A percentile compares a stretch with the other conserved stretches of the same genome.
phyloP scores from a whole-genome alignment of 2,888 invertebrate genomes.

The Laothoe populi region DNA sequence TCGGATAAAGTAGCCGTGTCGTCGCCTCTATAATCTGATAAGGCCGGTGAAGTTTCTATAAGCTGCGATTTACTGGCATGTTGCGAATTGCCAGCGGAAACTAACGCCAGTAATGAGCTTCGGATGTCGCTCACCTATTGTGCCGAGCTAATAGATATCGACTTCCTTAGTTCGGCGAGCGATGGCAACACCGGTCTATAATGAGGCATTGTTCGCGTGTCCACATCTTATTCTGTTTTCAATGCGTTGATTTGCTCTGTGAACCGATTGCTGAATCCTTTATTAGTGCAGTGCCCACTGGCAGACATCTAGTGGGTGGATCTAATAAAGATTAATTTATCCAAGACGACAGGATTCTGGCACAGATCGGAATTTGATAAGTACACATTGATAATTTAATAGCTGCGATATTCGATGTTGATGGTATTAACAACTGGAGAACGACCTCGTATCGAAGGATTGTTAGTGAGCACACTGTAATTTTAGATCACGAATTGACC shows the following conservation, averaged over 20 bases:
- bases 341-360: too few species aligned
- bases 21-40: slow-evolving; percentile 41
- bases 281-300: slow-evolving; percentile 28
- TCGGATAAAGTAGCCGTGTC: slow-evolving; percentile 12
- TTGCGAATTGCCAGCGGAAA: slow-evolving; percentile 81
- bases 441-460: slow-evolving; percentile 56
- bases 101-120: slow-evolving; percentile 81
- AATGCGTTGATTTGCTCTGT: slow-evolving; percentile 59
- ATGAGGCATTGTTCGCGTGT: slow-evolving; percentile 79
- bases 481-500: slow-evolving; percentile 64
- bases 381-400: slow-evolving; percentile 65
- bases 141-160: slow-evolving; percentile 82
- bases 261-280: slow-evolving; percentile 58
- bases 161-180: slow-evolving; percentile 78
- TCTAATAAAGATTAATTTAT: slow-evolving; percentile 36
- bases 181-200: slow-evolving; percentile 70
- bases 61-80: slow-evolving; percentile 67
- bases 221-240: slow-evolving; percentile 69
- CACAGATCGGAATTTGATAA: slow-evolving; percentile 65
- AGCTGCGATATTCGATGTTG: slow-evolving; percentile 37
- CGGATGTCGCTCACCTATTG: slow-evolving; percentile 85
- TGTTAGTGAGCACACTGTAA: slow-evolving; percentile 48
- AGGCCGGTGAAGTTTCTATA: slow-evolving; percentile 57
- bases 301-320: slow-evolving; percentile 29
- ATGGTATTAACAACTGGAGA: slow-evolving; percentile 53